A percentile compares a stretch with the other conserved stretches of the same genome.
Conservation (phyloP, 2,113 vertebrate species). For the Fulmarus glacialis region DNA sequence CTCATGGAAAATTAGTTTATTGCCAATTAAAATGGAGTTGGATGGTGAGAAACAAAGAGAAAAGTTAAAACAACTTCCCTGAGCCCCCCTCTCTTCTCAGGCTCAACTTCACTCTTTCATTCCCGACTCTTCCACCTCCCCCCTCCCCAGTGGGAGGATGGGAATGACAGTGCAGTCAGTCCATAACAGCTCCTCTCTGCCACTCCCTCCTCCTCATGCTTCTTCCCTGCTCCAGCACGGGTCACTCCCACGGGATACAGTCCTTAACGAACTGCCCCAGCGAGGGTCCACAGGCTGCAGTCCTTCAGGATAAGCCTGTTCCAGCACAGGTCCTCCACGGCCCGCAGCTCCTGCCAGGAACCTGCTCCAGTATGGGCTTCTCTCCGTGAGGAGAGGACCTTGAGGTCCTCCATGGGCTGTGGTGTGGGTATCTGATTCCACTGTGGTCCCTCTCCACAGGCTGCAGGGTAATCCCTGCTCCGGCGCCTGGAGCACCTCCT, state of each 20-base stretch:
- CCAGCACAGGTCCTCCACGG: not conserved
- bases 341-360: not conserved
- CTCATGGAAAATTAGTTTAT: not conserved
- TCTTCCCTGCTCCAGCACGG: not conserved
- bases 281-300: too few species aligned
- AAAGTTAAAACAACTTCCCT: not conserved
- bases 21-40: not conserved
- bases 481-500: fast-evolving
- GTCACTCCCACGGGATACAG: not conserved
- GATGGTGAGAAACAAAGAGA: not conserved
- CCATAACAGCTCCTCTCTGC: not conserved
- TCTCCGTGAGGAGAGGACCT: not conserved
- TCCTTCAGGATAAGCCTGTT: not conserved
- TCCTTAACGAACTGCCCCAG: not conserved
- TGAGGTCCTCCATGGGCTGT: not conserved
- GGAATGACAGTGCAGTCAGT: not conserved
- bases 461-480: not conserved
- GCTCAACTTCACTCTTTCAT: not conserved
- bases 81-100: not conserved
- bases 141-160: too few species aligned
- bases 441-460: not conserved
- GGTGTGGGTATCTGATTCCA: not conserved
- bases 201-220: not conserved
- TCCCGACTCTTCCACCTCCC: not conserved
- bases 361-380: not conserved